Percentiles rank a stretch among this genome's conserved stretches.
Conservation (phyloP, 2,888 invertebrate genomes). For the Leistus spinibarbis region DNA sequence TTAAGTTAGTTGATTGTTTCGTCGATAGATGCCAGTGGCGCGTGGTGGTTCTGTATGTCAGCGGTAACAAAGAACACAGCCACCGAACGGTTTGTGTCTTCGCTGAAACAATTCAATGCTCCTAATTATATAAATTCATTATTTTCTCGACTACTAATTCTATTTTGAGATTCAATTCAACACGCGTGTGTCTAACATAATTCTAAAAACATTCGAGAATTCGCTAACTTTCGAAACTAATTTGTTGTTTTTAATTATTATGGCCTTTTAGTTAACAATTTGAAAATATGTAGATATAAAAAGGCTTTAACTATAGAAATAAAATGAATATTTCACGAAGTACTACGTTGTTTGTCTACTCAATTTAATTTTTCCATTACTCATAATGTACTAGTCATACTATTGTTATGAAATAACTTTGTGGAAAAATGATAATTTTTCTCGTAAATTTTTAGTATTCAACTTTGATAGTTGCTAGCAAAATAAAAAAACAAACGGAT, state of each 20-base stretch:
- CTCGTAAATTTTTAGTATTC: not conserved
- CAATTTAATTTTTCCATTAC: not conserved
- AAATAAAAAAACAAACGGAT: constrained; percentile 8
- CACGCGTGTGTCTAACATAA: not conserved
- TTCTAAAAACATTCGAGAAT: not conserved
- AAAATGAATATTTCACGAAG: too few species aligned
- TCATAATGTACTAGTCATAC: not conserved
- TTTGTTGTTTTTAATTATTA: too few species aligned
- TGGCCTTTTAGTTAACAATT: too few species aligned
- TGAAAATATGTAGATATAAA: too few species aligned
- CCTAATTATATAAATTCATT: not conserved
- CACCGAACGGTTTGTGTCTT: not conserved
- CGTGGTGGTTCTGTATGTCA: not conserved
- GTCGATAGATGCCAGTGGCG: not conserved
- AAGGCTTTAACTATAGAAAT: not conserved
- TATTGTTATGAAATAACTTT: not conserved
- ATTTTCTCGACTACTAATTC: not conserved
- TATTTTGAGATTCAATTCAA: not conserved
- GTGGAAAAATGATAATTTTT: not conserved
- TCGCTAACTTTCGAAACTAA: not conserved
- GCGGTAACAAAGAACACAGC: not conserved
- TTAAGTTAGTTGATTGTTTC: not conserved
- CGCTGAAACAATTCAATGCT: not conserved
- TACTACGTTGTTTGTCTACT: not conserved
- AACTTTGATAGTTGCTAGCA: not conserved